Conservation (phyloP, 92 coral and sea anemone genomes). For the Epizoanthus fatuus region DNA sequence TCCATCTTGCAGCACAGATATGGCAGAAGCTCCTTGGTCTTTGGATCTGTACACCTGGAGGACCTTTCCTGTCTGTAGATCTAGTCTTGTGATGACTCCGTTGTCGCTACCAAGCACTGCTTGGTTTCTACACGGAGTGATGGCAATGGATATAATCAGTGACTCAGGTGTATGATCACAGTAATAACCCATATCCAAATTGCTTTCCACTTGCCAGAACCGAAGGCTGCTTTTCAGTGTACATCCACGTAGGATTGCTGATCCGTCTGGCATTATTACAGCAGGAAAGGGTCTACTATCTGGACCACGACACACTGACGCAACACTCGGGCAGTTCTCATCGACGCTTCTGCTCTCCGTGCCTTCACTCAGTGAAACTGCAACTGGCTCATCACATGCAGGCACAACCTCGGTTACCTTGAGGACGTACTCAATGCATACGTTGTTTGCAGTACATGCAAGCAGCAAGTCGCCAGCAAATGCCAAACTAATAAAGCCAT, state of each 20-base stretch:
- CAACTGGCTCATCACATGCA: not conserved
- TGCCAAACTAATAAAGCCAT: constrained; percentile 48
- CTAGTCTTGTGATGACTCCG: constrained; percentile 54
- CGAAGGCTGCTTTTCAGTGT: constrained; percentile 30
- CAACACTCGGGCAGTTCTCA: not conserved
- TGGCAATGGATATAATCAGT: constrained; percentile 52
- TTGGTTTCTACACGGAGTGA: constrained; percentile 31
- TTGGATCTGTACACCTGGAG: constrained; percentile 33
- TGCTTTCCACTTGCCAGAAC: constrained; percentile 57
- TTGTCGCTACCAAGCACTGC: constrained; percentile 60
- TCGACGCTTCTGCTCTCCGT: not conserved
- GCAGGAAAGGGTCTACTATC: constrained; percentile 60
- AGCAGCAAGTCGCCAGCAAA: constrained; percentile 18
- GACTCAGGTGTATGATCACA: constrained; percentile 46
- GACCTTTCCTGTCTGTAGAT: constrained; percentile 56
- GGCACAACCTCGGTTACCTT: not conserved
- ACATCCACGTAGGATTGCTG: constrained; percentile 46
- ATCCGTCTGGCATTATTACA: constrained; percentile 42
- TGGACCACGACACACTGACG: constrained; percentile 38
- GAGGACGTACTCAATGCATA: constrained; percentile 23
- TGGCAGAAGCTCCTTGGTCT: constrained; percentile 28
- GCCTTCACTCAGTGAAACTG: not conserved
- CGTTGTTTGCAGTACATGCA: constrained; percentile 52
- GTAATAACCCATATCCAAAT: constrained; percentile 43
- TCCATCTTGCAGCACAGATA: constrained; percentile 17